Evolutionary conservation across 2,113 vertebrate species (phyloP), one percentile per base, ranked within the genome.

Genomic region (Pterocles orientalis): DNA sequence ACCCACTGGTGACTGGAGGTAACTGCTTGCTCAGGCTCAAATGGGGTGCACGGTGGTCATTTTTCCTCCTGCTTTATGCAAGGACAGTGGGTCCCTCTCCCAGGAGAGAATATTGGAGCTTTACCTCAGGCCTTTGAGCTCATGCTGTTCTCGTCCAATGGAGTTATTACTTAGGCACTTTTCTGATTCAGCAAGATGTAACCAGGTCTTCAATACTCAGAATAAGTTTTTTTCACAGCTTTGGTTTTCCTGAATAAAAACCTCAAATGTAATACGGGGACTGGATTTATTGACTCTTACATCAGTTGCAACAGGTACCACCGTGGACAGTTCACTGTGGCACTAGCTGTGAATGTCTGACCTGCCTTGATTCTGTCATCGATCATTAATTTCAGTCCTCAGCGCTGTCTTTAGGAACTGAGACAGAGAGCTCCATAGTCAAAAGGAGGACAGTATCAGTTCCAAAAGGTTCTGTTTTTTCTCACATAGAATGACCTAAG

Each of bases 401-500:
- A 25, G 26, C 26, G 15, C 4, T 28, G 6, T 6, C 41, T 75
- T 82, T 81, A 70, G 9, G 14, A 76, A 72, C 18, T 4, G 47
- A 51, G 26, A 58, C 17, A 73, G 18, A 41, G 28, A 34, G 5
- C 6, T 86, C 39, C 6, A 23, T 3, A 41, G 26, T 60, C 18
- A 71, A 79, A 66, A 47, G 34, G 18, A 54, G 7, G 9, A 47
- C 7, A 54, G 28, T 51, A n/a, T 7, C 18, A 68, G 34, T 12
- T 39, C 4, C 2, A 58, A 58, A 93, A 72, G 2, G 2, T 72
- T 71, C 2, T 36, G 20, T 57, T 48, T 70, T 77, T 36, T 3
- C 11, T 41, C 14, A 36, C 2, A 10, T 9, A 13, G 57, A 66
- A 57, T 29, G 14, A 64, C 33, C 29, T 70, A 24, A 0, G 0